Conservation (phyloP, 2,888 invertebrate genomes). For the Cataglyphis albicans region DNA sequence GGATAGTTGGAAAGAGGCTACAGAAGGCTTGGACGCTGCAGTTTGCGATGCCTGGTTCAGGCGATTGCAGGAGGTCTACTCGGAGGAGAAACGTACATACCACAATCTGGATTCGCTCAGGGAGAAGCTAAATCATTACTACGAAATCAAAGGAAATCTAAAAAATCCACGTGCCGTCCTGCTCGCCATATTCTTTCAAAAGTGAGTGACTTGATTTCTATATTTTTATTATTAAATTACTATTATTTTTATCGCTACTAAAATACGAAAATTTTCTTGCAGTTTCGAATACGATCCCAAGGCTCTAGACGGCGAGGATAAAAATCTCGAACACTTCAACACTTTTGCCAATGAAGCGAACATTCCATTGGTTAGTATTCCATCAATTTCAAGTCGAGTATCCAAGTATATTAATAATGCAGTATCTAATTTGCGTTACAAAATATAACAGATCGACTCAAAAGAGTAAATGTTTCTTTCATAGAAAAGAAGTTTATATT, state of each 20-base stretch:
- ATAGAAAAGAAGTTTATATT: not conserved
- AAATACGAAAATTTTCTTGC: constrained; percentile 68
- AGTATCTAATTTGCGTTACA: not conserved
- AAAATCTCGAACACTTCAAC: constrained; percentile 87
- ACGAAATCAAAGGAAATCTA: constrained; percentile 85
- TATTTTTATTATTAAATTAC: constrained; percentile 6
- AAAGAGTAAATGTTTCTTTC: too few relatives aligned
- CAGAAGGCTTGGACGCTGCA: constrained; percentile 80
- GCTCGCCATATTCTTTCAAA: constrained; percentile 88
- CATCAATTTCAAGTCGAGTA: not conserved
- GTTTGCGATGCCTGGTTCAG: constrained; percentile 85
- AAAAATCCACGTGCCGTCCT: constrained; percentile 86
- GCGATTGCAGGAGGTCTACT: constrained; percentile 84
- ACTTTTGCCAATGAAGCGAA: constrained; percentile 87
- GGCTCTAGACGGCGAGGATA: constrained; percentile 87
- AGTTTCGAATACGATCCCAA: constrained; percentile 88
- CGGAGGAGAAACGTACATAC: constrained; percentile 86
- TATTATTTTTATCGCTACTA: not conserved
- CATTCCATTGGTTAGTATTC: constrained; percentile 84
- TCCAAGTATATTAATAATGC: not conserved
- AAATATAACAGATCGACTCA: too few relatives aligned
- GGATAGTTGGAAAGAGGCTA: constrained; percentile 84
- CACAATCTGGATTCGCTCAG: constrained; percentile 86
- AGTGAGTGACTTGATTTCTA: constrained; percentile 84
- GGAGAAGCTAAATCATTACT: constrained; percentile 86